Evolutionary conservation across 2,888 invertebrate species (phyloP).

Genomic region (Coecobrya sp.): DNA sequence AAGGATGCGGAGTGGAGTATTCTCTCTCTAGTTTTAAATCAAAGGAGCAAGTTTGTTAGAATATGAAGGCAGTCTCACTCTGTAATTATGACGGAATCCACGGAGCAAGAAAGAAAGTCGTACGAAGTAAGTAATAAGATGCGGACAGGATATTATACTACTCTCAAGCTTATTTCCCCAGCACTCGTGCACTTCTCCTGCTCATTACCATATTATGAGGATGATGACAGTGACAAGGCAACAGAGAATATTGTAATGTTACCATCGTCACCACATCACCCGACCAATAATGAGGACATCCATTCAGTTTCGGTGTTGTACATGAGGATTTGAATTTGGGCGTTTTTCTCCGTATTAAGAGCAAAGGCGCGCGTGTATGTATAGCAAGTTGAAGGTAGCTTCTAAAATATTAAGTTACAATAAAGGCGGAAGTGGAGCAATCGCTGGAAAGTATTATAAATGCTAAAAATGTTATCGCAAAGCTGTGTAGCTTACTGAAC

Average conservation of each 20-base stretch:
- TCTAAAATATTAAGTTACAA: too few relatives aligned
- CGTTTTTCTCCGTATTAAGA: too few relatives aligned
- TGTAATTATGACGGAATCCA: neutral
- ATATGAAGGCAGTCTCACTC: neutral
- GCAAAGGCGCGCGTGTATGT: too few relatives aligned
- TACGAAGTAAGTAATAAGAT: neutral
- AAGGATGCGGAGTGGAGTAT: neutral
- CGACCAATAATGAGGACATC: neutral
- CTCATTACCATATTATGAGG: neutral
- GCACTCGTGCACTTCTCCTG: neutral
- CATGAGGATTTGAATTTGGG: neutral
- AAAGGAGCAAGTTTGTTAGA: neutral
- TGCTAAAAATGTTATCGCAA: too few relatives aligned
- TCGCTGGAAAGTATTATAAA: too few relatives aligned
- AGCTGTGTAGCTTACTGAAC: too few relatives aligned
- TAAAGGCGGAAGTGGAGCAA: too few relatives aligned
- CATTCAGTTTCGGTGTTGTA: neutral
- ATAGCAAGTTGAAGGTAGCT: too few relatives aligned
- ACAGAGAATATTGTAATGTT: neutral
- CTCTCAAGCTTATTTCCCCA: neutral
- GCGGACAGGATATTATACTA: neutral
- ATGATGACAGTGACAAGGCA: neutral
- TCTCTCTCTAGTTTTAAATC: neutral
- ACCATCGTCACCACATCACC: neutral
- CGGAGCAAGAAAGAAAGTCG: neutral